Percentiles rank a stretch among this genome's conserved stretches.
These are phyloP conservation scores for Crambe crambe DNA, from an alignment of 37 sponge, comb jelly and placozoan genomes.

Conservation along the genomic window DNA sequence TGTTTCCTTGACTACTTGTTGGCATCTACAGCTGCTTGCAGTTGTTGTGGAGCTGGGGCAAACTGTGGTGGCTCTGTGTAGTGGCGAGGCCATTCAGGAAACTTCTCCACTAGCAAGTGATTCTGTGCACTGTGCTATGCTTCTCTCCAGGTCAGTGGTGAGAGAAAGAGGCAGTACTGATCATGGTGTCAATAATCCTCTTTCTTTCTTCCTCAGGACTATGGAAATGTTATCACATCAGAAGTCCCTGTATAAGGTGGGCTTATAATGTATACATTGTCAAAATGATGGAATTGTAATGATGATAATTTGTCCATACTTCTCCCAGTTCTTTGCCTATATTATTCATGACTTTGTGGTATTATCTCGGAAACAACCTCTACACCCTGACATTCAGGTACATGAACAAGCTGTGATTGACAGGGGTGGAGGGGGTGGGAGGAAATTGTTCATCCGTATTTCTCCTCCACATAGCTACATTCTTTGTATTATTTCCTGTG, in stretches of 20 bases:
- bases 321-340: constrained; percentile 20
- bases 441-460: too few species aligned
- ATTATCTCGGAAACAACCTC: background rate
- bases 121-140: too few species aligned
- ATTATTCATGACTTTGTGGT: constrained; percentile 9
- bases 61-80: background rate
- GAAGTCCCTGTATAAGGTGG: constrained; percentile 9
- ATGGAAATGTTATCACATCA: constrained; percentile 19
- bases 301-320: background rate
- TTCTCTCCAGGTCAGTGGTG: too few species aligned
- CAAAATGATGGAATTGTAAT: background rate
- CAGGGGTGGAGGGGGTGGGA: too few species aligned
- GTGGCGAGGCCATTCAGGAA: too few species aligned
- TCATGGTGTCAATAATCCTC: background rate
- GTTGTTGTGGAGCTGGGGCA: background rate
- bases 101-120: too few species aligned
- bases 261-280: too few species aligned
- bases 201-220: background rate
- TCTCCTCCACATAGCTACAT: background rate
- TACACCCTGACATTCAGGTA: constrained; percentile 20
- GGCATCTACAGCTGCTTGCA: background rate
- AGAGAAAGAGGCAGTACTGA: too few species aligned
- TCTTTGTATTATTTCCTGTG: background rate
- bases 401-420: too few species aligned
- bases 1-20: background rate